A percentile compares a stretch with the other conserved stretches of the same genome.
Conservation (phyloP, 1,140 invertebrate species). For the Hylaeus anthracinus region DNA sequence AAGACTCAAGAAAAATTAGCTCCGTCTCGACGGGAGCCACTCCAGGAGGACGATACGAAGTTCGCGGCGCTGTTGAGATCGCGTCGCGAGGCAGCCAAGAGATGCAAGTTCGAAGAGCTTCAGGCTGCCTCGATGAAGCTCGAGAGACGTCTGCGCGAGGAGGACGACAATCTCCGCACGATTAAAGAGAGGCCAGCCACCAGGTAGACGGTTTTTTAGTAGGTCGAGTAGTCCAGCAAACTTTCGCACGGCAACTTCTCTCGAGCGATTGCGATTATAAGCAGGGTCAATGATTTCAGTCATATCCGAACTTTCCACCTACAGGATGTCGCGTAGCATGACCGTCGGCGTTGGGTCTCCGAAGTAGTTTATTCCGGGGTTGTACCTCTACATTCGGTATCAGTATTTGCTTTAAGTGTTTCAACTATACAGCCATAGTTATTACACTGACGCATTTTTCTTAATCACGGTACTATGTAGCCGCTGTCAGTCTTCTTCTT, state of each 20-base stretch:
- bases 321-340: background rate
- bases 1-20: constrained; percentile 49
- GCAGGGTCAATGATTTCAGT: background rate
- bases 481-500: too few relatives aligned
- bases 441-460: too few relatives aligned
- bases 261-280: background rate
- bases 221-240: background rate
- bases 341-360: too few relatives aligned
- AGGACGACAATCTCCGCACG: constrained; percentile 47
- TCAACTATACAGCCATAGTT: too few relatives aligned
- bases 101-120: constrained; percentile 73
- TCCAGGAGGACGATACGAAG: constrained; percentile 58
- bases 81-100: constrained; percentile 60
- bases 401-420: too few relatives aligned
- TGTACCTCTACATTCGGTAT: too few relatives aligned
- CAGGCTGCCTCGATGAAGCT: constrained; percentile 70
- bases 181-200: constrained; percentile 46
- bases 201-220: constrained; percentile 23
- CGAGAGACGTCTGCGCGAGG: constrained; percentile 62
- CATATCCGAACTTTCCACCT: background rate
- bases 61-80: constrained; percentile 36
- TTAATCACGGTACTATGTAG: too few relatives aligned
- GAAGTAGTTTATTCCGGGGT: too few relatives aligned
- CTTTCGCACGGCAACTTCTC: background rate
- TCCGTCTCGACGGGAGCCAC: constrained; percentile 24